Conservation (phyloP, 2,113 vertebrate genomes). For the Corydoras sp. region DNA sequence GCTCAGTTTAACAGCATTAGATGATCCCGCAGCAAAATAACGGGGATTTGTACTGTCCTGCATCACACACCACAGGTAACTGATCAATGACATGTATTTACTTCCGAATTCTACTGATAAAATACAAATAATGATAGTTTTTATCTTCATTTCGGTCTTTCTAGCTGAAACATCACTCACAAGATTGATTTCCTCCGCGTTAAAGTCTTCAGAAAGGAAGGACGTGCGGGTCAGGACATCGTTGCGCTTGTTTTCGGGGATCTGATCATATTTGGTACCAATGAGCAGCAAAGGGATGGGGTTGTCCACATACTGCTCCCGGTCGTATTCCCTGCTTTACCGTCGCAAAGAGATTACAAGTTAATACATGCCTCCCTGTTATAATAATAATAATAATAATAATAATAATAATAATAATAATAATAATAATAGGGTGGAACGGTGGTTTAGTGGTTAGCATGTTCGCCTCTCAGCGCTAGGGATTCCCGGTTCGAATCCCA, state of each 20-base stretch:
- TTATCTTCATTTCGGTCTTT: background rate
- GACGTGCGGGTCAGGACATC: constrained; percentile 90
- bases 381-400: too few species aligned
- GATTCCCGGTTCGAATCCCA: too few species aligned
- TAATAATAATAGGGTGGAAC: too few species aligned
- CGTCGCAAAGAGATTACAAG: constrained; percentile 1
- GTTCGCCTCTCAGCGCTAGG: too few species aligned
- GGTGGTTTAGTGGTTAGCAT: too few species aligned
- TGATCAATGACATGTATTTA: too few species aligned
- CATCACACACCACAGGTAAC: constrained; percentile 22
- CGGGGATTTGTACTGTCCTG: constrained; percentile 92
- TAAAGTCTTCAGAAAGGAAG: constrained; percentile 96
- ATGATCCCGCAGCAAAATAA: constrained; percentile 89
- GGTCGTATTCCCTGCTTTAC: constrained; percentile 82
- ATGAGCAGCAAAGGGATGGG: constrained; percentile 89
- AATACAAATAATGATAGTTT: too few species aligned
- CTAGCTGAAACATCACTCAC: constrained; percentile 57
- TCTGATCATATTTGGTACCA: constrained; percentile 96
- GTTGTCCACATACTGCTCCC: constrained; percentile 93
- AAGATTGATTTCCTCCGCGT: constrained; percentile 95
- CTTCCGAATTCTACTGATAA: too few species aligned
- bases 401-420: too few species aligned
- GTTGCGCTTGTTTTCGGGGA: constrained; percentile 85
- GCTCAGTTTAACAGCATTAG: constrained; percentile 94
- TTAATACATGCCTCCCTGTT: background rate